Evolutionary conservation across 2,113 vertebrate genomes (phyloP).

Genomic region (Alethe diademata): DNA sequence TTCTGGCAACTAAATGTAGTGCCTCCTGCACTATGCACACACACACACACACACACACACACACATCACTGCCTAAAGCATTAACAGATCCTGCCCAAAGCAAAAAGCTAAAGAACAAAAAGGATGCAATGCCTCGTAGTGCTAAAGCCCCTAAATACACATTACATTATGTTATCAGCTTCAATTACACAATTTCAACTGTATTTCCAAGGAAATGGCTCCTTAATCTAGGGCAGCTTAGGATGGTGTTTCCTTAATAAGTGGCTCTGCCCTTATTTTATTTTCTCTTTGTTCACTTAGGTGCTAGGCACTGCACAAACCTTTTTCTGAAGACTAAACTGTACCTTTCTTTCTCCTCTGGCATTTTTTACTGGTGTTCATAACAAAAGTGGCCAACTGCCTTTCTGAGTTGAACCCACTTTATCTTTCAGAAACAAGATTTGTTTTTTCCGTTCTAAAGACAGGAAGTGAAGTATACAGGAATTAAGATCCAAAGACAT

Average conservation of each 20-base stretch:
- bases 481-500: neutral
- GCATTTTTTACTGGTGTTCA: neutral
- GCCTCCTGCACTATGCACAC: neutral
- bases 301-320: neutral
- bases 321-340: neutral
- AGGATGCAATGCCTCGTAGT: neutral
- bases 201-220: neutral
- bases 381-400: neutral
- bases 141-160: neutral
- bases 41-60: neutral
- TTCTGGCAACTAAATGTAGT: conserved; percentile 10
- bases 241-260: neutral
- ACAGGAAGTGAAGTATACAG: neutral
- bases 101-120: conserved; percentile 12
- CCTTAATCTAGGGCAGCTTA: neutral
- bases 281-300: neutral
- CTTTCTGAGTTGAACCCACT: neutral
- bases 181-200: neutral
- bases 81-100: conserved; percentile 10
- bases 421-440: neutral
- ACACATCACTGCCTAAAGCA: conserved; percentile 1
- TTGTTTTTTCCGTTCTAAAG: neutral
- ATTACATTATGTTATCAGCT: neutral
- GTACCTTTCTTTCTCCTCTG: neutral
- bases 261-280: neutral